Conservation (phyloP, 2,888 invertebrate genomes). For the Cephus rjabovi region DNA sequence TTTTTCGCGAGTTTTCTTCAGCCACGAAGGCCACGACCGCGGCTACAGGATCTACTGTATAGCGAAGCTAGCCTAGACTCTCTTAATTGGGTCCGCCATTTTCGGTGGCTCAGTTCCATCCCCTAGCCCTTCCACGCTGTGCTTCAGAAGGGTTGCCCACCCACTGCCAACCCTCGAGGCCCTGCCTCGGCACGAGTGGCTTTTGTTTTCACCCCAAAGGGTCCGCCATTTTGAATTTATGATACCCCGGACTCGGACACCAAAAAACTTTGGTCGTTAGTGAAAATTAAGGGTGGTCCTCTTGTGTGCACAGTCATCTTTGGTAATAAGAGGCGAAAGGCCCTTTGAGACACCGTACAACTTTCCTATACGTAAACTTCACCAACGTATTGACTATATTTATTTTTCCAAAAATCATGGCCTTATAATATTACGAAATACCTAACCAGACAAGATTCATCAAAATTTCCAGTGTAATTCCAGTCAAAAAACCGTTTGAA, state of each 20-base stretch:
- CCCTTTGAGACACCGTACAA: background rate
- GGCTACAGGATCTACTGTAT: slow-evolving; percentile 15
- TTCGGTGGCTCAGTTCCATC: slow-evolving; percentile 55
- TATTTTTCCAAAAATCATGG: background rate
- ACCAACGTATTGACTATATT: background rate
- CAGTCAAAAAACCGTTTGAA: too few relatives aligned
- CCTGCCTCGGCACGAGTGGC: slow-evolving; percentile 54
- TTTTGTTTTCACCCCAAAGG: slow-evolving; percentile 64
- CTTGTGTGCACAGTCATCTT: slow-evolving; percentile 42
- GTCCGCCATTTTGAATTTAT: slow-evolving; percentile 67
- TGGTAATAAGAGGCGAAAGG: slow-evolving; percentile 30
- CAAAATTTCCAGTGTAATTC: too few relatives aligned
- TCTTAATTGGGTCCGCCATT: slow-evolving; percentile 67
- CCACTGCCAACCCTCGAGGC: slow-evolving; percentile 47
- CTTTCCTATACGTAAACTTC: background rate
- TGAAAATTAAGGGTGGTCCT: slow-evolving; percentile 49
- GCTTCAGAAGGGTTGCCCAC: slow-evolving; percentile 58
- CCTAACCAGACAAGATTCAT: background rate
- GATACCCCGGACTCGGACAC: slow-evolving; percentile 61
- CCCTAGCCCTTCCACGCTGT: slow-evolving; percentile 43
- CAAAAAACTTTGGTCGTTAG: slow-evolving; percentile 66
- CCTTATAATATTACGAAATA: background rate
- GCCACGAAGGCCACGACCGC: background rate
- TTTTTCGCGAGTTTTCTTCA: background rate
- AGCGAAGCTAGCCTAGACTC: slow-evolving; percentile 53